A percentile compares a stretch with the other conserved stretches of the same genome.
These are phyloP conservation scores for Loxodonta africana DNA, from an alignment of 2,113 vertebrate genomes.

Conservation along the genomic window DNA sequence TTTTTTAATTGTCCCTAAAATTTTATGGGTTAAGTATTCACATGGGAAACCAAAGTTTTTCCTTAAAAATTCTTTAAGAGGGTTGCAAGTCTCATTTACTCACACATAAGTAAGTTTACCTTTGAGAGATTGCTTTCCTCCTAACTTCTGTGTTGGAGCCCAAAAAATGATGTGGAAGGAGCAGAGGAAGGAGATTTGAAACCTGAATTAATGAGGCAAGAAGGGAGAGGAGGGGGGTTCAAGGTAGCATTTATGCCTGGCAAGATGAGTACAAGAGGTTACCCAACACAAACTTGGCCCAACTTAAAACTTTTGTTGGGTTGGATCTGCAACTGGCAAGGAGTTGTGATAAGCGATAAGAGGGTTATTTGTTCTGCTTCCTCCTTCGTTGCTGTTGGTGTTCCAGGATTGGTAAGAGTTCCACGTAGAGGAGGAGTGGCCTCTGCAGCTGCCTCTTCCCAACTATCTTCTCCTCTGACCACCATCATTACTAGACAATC, in stretches of 20 bases:
- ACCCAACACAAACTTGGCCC: rapidly evolving
- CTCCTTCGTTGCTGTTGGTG: background rate
- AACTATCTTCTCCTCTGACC: background rate
- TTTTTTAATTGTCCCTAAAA: background rate
- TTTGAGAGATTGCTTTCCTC: background rate
- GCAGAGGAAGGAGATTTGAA: background rate
- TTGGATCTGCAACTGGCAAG: background rate
- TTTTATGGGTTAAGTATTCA: no score
- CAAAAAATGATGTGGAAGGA: background rate
- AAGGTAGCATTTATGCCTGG: background rate
- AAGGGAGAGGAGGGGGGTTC: no score
- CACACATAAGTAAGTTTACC: no score
- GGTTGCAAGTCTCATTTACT: background rate
- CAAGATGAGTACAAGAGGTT: background rate
- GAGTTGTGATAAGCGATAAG: rapidly evolving
- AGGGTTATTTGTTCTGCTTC: background rate
- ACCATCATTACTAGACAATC: background rate
- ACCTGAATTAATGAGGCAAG: rapidly evolving
- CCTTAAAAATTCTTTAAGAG: background rate
- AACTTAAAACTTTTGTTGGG: rapidly evolving
- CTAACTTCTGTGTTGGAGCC: rapidly evolving
- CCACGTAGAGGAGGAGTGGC: background rate
- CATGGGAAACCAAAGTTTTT: rapidly evolving
- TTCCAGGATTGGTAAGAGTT: background rate
- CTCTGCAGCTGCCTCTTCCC: no score